Percentiles rank a stretch among this genome's conserved stretches.
These are phyloP conservation scores for Aricia agestis DNA, from an alignment of 1,140 invertebrate species.

Conservation along the genomic window DNA sequence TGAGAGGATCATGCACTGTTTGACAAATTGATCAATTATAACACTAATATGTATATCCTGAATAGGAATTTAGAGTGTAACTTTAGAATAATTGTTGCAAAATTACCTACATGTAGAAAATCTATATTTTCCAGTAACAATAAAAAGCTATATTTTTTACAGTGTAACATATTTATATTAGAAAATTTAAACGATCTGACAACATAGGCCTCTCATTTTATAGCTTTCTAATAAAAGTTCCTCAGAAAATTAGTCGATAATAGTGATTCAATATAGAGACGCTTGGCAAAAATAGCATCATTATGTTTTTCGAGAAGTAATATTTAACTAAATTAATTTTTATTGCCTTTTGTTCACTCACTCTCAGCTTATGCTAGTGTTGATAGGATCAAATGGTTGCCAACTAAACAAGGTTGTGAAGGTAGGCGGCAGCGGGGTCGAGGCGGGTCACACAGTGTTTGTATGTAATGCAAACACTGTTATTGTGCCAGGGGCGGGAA, in stretches of 20 bases:
- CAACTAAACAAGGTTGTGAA: background rate
- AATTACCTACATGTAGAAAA: constrained; percentile 2
- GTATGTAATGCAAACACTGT: background rate
- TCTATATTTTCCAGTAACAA: background rate
- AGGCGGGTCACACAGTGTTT: background rate
- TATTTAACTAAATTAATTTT: background rate
- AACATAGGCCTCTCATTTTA: background rate
- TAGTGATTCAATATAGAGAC: background rate
- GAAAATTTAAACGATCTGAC: background rate
- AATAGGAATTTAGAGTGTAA: constrained; percentile 1
- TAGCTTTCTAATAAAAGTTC: constrained; percentile 8
- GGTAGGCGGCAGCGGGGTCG: background rate
- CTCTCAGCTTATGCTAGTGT: background rate
- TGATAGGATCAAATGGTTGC: background rate
- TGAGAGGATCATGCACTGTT: background rate
- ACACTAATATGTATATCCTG: background rate
- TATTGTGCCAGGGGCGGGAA: background rate
- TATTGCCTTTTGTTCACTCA: background rate
- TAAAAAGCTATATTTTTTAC: constrained; percentile 14
- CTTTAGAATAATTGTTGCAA: background rate
- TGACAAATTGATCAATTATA: constrained; percentile 10
- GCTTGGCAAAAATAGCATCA: background rate
- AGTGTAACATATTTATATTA: constrained; percentile 12
- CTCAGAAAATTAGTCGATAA: background rate
- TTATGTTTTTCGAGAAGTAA: background rate